Evolutionary conservation across 1,140 invertebrate genomes (phyloP).

Genomic region (Ceratina australensis): DNA sequence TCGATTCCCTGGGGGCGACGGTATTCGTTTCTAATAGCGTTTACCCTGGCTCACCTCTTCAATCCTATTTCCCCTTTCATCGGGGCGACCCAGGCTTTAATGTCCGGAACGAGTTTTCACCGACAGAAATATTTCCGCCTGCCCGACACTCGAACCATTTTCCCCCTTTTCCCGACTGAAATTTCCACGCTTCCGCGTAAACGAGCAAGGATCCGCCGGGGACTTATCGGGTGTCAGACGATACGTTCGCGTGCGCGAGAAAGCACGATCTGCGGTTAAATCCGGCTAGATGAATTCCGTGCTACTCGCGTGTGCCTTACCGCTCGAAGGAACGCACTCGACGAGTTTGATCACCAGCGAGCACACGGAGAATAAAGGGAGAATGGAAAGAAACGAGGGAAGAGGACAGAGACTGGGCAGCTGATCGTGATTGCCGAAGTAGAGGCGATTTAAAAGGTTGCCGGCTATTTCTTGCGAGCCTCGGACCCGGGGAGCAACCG

Average conservation of each 20-base stretch:
- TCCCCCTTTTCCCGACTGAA: background rate
- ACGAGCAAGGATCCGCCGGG: too few species aligned
- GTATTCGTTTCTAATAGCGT: constrained; percentile 34
- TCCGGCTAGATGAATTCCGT: background rate
- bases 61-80: constrained; percentile 1
- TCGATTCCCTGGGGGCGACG: background rate
- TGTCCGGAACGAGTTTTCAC: constrained; percentile 27
- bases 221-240: background rate
- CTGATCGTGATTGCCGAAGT: constrained; percentile 64
- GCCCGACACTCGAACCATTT: background rate
- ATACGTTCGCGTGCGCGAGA: background rate
- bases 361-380: background rate
- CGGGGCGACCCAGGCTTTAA: background rate
- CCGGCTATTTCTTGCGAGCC: constrained; percentile 57
- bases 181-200: background rate
- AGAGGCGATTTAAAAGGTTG: constrained; percentile 60
- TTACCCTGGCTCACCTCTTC: constrained; percentile 9
- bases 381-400: constrained; percentile 11
- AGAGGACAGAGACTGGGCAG: constrained; percentile 58
- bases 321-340: too few species aligned
- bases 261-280: background rate
- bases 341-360: too few species aligned
- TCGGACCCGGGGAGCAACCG: constrained; percentile 46
- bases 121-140: constrained; percentile 2
- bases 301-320: too few species aligned